These are phyloP conservation scores for Elanus axillaris DNA, from an alignment of 2,113 vertebrate genomes.

Conservation along the genomic window DNA sequence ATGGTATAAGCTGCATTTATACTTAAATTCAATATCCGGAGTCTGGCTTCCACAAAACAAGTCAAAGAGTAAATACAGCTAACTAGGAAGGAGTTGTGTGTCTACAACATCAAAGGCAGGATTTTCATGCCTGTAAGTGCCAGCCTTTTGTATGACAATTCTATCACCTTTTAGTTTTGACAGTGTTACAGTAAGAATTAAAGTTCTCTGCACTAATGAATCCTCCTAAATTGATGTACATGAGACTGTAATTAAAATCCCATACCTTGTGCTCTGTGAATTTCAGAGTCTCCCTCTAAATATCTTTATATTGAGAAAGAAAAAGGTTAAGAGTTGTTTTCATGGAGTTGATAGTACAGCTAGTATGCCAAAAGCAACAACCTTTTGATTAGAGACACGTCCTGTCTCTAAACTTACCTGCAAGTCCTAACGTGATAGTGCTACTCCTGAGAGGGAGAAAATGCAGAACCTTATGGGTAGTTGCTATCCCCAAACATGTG, in stretches of 20 bases:
- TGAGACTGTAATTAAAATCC: not conserved
- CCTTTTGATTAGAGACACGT: rapidly evolving
- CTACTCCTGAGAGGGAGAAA: not conserved
- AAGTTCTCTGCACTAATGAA: not conserved
- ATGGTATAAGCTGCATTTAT: not conserved
- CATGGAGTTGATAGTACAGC: not conserved
- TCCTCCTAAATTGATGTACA: not conserved
- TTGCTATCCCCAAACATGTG: not conserved
- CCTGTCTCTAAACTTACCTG: not conserved
- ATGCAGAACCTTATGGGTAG: not conserved
- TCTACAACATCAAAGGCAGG: not conserved
- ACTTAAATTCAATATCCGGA: not conserved
- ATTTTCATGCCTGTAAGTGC: not conserved
- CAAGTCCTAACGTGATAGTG: not conserved
- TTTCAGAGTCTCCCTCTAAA: not conserved
- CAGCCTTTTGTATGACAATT: not conserved
- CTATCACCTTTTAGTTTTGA: not conserved
- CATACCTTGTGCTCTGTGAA: not conserved
- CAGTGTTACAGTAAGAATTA: not conserved
- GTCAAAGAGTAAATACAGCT: not conserved
- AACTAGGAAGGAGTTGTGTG: not conserved
- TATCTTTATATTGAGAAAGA: not conserved
- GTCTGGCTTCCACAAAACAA: not conserved
- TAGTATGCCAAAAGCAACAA: not conserved
- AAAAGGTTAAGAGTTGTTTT: not conserved